Conservation (phyloP, 2,888 invertebrate genomes). For the Cylindroiulus punctatus region DNA sequence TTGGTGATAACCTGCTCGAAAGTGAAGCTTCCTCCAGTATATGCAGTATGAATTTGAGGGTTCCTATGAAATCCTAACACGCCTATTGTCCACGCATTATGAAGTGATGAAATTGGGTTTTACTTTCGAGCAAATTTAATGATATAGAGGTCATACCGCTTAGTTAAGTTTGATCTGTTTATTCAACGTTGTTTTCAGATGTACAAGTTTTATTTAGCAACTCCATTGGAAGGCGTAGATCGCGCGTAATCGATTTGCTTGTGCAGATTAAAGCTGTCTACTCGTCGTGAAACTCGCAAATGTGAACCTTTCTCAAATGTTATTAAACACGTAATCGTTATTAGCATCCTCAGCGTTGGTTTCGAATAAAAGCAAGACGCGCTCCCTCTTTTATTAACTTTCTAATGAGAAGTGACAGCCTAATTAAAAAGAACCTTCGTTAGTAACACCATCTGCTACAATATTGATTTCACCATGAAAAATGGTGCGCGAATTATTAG, state of each 20-base stretch:
- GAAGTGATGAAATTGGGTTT: too few relatives aligned
- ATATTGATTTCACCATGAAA: conserved; percentile 27
- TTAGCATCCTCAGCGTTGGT: not conserved
- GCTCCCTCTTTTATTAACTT: not conserved
- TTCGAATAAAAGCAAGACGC: not conserved
- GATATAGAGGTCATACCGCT: not conserved
- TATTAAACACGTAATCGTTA: conserved; percentile 13
- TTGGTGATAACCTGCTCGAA: too few relatives aligned
- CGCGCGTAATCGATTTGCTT: not conserved
- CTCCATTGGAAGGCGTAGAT: not conserved
- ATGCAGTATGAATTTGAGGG: too few relatives aligned
- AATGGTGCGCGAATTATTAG: not conserved
- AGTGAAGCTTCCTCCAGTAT: too few relatives aligned
- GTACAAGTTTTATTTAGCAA: not conserved
- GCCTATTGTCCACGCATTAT: too few relatives aligned
- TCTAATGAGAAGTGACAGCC: conserved; percentile 20
- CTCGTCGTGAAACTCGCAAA: not conserved
- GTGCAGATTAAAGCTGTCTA: not conserved
- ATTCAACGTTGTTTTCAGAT: too few relatives aligned
- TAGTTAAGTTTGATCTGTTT: not conserved
- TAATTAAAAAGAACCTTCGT: conserved; percentile 13
- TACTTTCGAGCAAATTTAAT: too few relatives aligned
- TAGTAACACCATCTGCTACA: conserved; percentile 27
- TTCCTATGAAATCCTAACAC: too few relatives aligned
- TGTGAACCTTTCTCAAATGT: not conserved